Evolutionary conservation across 2,888 invertebrate genomes (phyloP), one percentile per base, ranked within the genome.

Genomic region (Phyllotreta cruciferae): DNA sequence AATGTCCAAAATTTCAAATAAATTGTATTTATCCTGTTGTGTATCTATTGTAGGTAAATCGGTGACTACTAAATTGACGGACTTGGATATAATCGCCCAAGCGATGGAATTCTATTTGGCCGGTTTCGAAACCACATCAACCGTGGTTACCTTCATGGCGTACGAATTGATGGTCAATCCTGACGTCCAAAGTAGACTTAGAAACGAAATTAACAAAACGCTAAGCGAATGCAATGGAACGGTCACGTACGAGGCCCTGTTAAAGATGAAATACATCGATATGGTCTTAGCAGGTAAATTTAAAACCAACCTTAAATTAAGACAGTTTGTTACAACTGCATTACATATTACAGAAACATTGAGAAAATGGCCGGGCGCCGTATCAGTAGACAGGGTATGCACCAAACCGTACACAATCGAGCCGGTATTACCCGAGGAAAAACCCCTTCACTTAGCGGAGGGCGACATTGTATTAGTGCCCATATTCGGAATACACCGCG

Each of bases 111-210:
- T 85, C 78, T 84, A 83, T 75, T 74, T 85, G 1, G 85, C 83
- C 34, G 85, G 85, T 1, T 84, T 83, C 67, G 84, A 85, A 53
- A 81, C 83, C 0, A 79, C 81, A 0, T 82, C 84, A 0, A 82
- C 82, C 56, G 72, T 81, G 3, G 77, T 84, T 70, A 81, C 80
- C 0, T 87, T 87, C 65, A 72, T 84, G 0, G 77, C 85, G 0
- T 82, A 86, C 42, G 88, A 88, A 74, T 71, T 89, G 13, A 86
- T 86, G 38, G 57, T 84, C 2, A 83, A 88, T 76, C 83, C 84
- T 10, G 86, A 88, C 0, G 75, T 86, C 0, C 88, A 88, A 74
- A 80, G 83, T 1, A 82, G 74, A 50, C 75, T 88, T 1, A 79
- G 79, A 0, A 70, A 81, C 38, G 87, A 88, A 66, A 64, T 74